These are phyloP conservation scores for Ondatra zibethicus DNA, from an alignment of 2,113 vertebrate species.

Conservation along the genomic window DNA sequence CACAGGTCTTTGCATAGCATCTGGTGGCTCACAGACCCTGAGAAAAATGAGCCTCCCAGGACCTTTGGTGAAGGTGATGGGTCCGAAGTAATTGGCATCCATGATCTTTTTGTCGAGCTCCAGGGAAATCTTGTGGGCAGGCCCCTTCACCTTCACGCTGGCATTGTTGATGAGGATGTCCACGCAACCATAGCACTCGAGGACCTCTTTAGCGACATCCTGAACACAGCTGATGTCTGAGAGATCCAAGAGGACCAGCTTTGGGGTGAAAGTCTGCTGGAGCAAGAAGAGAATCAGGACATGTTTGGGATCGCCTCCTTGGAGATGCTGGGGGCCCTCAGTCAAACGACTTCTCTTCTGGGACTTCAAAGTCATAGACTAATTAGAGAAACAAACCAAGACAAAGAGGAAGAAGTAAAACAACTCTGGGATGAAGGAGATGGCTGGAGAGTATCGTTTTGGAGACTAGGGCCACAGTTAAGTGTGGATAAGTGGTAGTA, in stretches of 20 bases:
- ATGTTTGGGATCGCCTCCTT: background rate
- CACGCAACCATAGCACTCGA: constrained; percentile 95
- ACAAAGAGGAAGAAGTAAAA: background rate
- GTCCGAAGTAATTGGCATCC: constrained; percentile 98
- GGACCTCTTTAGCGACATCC: constrained; percentile 92
- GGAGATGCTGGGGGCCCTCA: background rate
- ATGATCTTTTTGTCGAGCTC: constrained; percentile 96
- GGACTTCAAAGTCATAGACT: background rate
- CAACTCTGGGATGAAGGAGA: background rate
- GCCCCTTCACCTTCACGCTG: constrained; percentile 95
- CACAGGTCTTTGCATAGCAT: background rate
- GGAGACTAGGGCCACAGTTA: background rate
- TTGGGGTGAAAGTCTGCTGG: constrained; percentile 94
- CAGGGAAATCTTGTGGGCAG: constrained; percentile 92
- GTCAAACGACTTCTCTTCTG: background rate
- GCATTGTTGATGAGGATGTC: constrained; percentile 95
- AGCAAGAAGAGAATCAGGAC: constrained; percentile 48
- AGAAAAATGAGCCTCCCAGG: constrained; percentile 59
- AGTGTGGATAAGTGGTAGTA: accelerated
- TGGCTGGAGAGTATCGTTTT: background rate
- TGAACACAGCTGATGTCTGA: constrained; percentile 92
- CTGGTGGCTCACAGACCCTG: background rate
- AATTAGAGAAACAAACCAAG: background rate
- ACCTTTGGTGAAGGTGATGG: constrained; percentile 96
- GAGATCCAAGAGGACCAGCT: constrained; percentile 95